A percentile compares a stretch with the other conserved stretches of the same genome.
Evolutionary conservation across 2,797 vertebrate genomes (phyloP).

Genomic region (Melanotaenia parkinsoni): DNA sequence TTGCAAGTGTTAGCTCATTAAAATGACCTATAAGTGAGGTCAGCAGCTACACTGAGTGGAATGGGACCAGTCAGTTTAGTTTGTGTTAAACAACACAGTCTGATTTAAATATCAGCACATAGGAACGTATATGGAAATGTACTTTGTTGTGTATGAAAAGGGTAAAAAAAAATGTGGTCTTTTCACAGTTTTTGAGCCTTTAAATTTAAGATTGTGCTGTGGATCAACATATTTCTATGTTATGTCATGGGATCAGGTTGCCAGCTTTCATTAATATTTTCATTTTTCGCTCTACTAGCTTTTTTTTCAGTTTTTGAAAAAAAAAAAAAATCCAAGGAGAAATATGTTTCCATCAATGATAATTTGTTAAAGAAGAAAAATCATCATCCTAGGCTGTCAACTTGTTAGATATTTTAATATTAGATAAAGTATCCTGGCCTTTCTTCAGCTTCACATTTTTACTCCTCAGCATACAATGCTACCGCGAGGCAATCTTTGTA

Average conservation of each 20-base stretch:
- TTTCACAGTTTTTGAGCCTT: background rate
- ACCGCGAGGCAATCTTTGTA: background rate
- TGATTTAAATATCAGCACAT: background rate
- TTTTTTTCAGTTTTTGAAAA: background rate
- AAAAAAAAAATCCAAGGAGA: background rate
- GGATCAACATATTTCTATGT: background rate
- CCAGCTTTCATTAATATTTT: background rate
- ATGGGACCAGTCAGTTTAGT: too few species aligned
- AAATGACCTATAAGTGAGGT: too few species aligned
- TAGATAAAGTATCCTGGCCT: background rate
- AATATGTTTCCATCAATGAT: background rate
- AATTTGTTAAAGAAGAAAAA: slow-evolving; percentile 1
- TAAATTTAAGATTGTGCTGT: background rate
- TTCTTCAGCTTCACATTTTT: background rate
- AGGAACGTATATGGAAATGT: background rate
- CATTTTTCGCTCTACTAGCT: background rate
- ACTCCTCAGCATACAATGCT: background rate
- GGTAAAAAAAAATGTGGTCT: background rate
- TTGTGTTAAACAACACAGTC: too few species aligned
- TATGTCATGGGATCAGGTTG: background rate
- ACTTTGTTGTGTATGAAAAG: background rate
- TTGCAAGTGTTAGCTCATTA: too few species aligned
- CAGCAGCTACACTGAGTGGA: too few species aligned
- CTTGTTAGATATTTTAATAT: background rate
- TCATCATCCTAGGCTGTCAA: background rate